phyloP scores from a whole-genome alignment of 1,140 invertebrate genomes.

The Vanessa atalanta region DNA sequence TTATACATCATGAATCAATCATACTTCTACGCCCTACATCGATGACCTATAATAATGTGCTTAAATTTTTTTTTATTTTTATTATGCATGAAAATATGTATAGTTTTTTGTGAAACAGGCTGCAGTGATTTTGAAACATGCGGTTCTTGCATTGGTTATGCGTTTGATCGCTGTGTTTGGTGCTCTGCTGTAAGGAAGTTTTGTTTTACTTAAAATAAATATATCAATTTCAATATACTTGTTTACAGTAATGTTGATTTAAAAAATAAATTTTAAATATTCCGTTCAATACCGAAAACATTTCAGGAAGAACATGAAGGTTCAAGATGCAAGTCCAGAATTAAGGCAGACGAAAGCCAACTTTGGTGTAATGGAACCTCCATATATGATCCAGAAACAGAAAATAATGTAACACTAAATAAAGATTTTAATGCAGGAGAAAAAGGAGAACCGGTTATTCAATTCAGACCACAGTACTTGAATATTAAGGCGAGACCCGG shows the following conservation, averaged over 20 bases:
- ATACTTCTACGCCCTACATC: neutral
- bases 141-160: constrained; percentile 52
- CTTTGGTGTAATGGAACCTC: constrained; percentile 50
- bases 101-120: constrained; percentile 37
- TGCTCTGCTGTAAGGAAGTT: constrained; percentile 52
- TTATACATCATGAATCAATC: neutral
- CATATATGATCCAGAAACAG: constrained; percentile 40
- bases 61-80: constrained; percentile 1
- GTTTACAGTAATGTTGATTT: neutral
- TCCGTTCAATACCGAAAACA: neutral
- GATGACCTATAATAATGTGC: constrained; percentile 10
- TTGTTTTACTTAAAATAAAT: constrained; percentile 3
- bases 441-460: constrained; percentile 38
- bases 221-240: neutral
- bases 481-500: constrained; percentile 56
- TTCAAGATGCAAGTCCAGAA: constrained; percentile 3
- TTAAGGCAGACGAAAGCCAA: neutral
- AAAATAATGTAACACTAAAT: constrained; percentile 9
- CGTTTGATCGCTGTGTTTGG: constrained; percentile 54
- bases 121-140: constrained; percentile 52
- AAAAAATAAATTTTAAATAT: neutral
- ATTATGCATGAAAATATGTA: constrained; percentile 14
- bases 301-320: constrained; percentile 42
- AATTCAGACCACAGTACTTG: constrained; percentile 64
- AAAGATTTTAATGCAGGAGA: constrained; percentile 43